Base-by-base conservation (phyloP, 2,113 vertebrate species). In the Rhabdornis inornatus region DNA sequence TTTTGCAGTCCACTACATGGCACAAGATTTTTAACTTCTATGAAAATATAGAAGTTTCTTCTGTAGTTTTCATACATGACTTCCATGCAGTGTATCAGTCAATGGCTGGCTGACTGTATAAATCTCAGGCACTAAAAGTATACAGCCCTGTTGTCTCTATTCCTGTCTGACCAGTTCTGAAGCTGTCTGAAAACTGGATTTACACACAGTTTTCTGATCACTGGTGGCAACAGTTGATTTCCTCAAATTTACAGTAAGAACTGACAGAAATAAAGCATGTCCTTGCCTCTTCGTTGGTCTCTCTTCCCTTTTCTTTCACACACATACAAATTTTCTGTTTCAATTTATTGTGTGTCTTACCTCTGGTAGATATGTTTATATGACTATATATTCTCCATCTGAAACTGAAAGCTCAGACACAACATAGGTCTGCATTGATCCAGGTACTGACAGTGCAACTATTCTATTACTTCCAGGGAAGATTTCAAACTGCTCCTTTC, bases 61-160 rank as follows among this genome's bases (percentile, higher is more conserved):
- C 44, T 42, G 3, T 42, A 59, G 9, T 59, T 35, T 93, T 75
- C 28, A 18, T 37, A 20, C 15, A 24, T 28, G 7, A 30, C 19
- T 35, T 64, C 8, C 13, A 12, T 81, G 24, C 61, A 75, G 8
- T 7, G 21, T 17, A 49, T 31, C 19, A 52, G 45, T 31, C 40
- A 56, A 15, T 60, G 44, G 21, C 30, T 56, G 39, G 35, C 4
- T 35, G 40, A 35, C 7, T 40, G 6, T 35, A 30, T 27, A 59
- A n/a, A 80, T 28, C 14, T 55, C 24, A 44, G n/a, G 4, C 19
- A 56, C n/a, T 39, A 15, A 60, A 87, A 79, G 21, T 8, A 39
- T 35, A 72, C n/a, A 55, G 25, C 0, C 0, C 2, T 23, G 61
- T 16, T 31, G 22, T 56, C 25, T 92, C 49, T n/a, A 13, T 30